Percentiles rank a stretch among this genome's conserved stretches.
Conservation (phyloP, 2,888 invertebrate species). For the Rhopalosiphum nymphaeae region DNA sequence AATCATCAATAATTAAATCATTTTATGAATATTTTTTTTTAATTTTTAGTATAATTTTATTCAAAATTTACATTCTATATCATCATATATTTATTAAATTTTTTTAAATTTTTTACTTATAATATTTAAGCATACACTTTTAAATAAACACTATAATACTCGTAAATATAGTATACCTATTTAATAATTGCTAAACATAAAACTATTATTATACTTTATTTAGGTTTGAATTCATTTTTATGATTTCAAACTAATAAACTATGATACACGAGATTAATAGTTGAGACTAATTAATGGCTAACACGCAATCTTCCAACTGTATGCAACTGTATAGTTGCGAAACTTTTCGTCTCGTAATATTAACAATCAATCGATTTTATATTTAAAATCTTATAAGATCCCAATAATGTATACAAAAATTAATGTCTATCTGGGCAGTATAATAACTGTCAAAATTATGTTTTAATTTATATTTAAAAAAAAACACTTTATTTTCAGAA, state of each 20-base stretch:
- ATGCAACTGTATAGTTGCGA: not conserved
- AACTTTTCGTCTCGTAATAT: not conserved
- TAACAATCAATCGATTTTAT: not conserved
- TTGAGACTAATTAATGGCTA: not conserved
- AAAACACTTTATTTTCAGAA: not conserved
- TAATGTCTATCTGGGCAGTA: not conserved
- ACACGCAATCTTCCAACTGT: rapidly evolving
- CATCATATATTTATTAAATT: not conserved
- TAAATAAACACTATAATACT: not conserved
- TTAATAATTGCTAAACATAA: not conserved
- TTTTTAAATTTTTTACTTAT: not conserved
- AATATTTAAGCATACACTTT: not conserved
- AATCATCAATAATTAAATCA: not conserved
- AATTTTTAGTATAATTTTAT: not conserved
- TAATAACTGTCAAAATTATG: not conserved
- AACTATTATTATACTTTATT: too few species aligned
- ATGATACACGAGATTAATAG: not conserved
- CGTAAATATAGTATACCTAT: not conserved
- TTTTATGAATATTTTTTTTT: not conserved
- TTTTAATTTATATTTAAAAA: not conserved
- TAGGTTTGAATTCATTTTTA: not conserved
- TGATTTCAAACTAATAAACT: not conserved
- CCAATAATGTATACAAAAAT: not conserved
- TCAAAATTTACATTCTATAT: not conserved
- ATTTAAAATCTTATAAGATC: not conserved